Percentiles rank a stretch among this genome's conserved stretches.
These are phyloP conservation scores for Cheilosia grossa DNA, from an alignment of 2,888 invertebrate genomes.

Conservation along the genomic window DNA sequence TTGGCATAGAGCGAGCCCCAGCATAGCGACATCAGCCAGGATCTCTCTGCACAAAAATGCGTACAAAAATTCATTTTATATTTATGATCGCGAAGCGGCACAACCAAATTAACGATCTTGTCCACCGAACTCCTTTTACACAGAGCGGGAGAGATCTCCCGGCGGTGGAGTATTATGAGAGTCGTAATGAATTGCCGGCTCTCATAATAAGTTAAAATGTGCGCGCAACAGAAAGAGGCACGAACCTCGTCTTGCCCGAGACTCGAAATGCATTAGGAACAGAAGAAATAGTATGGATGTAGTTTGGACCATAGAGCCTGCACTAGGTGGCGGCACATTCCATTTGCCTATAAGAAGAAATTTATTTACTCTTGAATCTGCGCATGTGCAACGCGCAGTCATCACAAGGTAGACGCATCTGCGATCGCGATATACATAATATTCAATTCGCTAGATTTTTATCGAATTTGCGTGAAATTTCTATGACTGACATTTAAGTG, in stretches of 20 bases:
- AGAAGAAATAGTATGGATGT: slow-evolving; percentile 21
- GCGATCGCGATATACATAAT: background rate
- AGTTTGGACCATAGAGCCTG: background rate
- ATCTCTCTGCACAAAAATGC: slow-evolving; percentile 38
- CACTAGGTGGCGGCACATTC: slow-evolving; percentile 49
- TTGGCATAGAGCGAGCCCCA: background rate
- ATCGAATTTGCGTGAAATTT: slow-evolving; percentile 56
- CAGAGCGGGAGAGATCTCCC: slow-evolving; percentile 27
- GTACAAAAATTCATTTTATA: slow-evolving; percentile 62
- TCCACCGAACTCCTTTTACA: slow-evolving; percentile 66
- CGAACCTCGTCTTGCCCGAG: slow-evolving; percentile 27
- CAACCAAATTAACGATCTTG: slow-evolving; percentile 82
- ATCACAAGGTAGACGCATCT: slow-evolving; percentile 9
- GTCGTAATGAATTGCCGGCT: slow-evolving; percentile 63
- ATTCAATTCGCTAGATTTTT: slow-evolving; percentile 47
- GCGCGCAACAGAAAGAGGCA: background rate
- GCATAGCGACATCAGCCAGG: slow-evolving; percentile 29
- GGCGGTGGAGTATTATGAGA: slow-evolving; percentile 50
- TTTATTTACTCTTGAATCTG: slow-evolving; percentile 55
- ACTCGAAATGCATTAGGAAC: slow-evolving; percentile 39
- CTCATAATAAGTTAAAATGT: slow-evolving; percentile 55
- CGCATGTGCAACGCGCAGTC: slow-evolving; percentile 21
- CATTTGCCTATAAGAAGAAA: slow-evolving; percentile 38
- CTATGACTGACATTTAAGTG: slow-evolving; percentile 59
- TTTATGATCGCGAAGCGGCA: slow-evolving; percentile 78